phyloP scores from a whole-genome alignment of 2,113 vertebrate genomes.

The Lamprologus speciosus region DNA sequence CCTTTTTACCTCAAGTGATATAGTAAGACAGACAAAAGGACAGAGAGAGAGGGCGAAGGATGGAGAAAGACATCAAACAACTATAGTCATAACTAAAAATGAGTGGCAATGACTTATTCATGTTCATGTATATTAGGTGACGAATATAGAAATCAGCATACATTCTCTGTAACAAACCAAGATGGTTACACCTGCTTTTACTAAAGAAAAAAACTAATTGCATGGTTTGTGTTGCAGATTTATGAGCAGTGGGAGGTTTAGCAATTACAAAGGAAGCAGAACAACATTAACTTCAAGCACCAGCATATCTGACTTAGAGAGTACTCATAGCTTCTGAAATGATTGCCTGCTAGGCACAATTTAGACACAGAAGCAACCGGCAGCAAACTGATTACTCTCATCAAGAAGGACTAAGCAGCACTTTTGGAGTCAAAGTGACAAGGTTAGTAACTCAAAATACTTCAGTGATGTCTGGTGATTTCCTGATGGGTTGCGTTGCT shows the following conservation, averaged over 20 bases:
- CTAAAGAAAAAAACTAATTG: not conserved
- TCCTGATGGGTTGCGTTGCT: not conserved
- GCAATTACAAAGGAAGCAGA: constrained; percentile 39
- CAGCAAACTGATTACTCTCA: constrained; percentile 7
- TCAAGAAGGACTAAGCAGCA: not conserved
- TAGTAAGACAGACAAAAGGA: not conserved
- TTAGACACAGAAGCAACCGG: not conserved
- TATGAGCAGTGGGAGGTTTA: constrained; percentile 11
- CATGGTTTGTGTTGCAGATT: not conserved
- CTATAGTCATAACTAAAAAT: not conserved
- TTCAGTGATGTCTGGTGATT: not conserved
- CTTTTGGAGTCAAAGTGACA: not conserved
- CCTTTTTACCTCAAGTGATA: not conserved
- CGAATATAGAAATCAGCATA: not conserved
- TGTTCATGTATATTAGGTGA: not conserved
- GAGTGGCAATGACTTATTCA: not conserved
- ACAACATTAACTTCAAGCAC: constrained; percentile 42
- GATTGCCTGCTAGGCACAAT: constrained; percentile 32
- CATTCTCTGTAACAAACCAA: not conserved
- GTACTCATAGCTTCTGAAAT: constrained; percentile 18
- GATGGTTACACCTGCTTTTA: not conserved
- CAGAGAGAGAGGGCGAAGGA: not conserved
- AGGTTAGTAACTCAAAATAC: not conserved
- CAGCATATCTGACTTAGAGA: constrained; percentile 8
- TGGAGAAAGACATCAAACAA: not conserved